Conservation (phyloP, 2,797 vertebrate species). For the Martes flavigula region DNA sequence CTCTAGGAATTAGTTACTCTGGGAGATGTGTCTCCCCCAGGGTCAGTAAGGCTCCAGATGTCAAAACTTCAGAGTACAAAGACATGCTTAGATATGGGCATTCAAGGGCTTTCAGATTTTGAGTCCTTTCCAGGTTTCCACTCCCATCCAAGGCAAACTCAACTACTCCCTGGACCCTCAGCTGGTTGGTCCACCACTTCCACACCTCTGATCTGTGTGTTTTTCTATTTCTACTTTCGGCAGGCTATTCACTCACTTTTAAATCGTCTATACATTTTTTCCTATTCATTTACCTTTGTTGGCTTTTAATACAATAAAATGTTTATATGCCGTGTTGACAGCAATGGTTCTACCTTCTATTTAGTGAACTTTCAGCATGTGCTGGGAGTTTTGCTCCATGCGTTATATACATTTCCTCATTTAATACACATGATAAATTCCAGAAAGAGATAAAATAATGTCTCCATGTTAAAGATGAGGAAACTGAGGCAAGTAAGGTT, state of each 20-base stretch:
- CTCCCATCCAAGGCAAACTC: not conserved
- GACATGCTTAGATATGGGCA: not conserved
- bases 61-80: not conserved
- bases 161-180: not conserved
- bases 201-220: not conserved
- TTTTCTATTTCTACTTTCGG: not conserved
- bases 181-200: not conserved
- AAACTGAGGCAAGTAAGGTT: not conserved
- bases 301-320: not conserved
- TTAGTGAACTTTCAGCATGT: not conserved
- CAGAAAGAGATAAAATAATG: not conserved
- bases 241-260: not conserved
- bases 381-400: not conserved
- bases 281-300: not conserved
- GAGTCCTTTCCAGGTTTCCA: not conserved
- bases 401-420: not conserved
- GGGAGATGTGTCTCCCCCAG: not conserved
- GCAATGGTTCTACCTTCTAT: not conserved
- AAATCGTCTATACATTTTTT: not conserved
- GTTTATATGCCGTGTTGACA: not conserved
- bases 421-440: not conserved
- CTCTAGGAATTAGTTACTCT: not conserved
- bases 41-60: not conserved
- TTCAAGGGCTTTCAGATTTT: not conserved
- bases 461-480: not conserved